These are phyloP conservation scores for Trimorus sp. DNA, from an alignment of 2,888 invertebrate species.

Conservation along the genomic window DNA sequence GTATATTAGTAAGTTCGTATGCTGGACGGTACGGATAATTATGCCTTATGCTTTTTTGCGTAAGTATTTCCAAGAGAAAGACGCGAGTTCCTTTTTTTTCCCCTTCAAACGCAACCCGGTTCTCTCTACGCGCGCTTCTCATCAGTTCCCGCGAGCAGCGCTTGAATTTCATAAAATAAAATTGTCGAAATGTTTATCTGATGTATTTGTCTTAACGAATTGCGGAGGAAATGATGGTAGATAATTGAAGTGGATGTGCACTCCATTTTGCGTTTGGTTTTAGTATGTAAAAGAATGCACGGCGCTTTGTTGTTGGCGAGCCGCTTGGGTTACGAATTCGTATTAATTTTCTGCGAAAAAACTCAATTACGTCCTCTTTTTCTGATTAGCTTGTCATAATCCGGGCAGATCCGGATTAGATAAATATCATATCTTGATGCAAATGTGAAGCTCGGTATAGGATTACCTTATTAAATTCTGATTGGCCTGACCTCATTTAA, in stretches of 20 bases:
- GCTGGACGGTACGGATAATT: conserved; percentile 48
- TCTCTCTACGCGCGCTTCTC: not conserved
- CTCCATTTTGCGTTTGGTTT: conserved; percentile 14
- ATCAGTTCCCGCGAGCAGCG: not conserved
- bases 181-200: conserved; percentile 37
- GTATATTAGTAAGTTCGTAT: conserved; percentile 55
- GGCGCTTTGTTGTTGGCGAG: conserved; percentile 18
- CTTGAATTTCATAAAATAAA: conserved; percentile 15
- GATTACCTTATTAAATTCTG: conserved; percentile 50
- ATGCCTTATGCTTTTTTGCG: conserved; percentile 47
- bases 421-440: conserved; percentile 52
- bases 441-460: conserved; percentile 22
- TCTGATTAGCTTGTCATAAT: conserved; percentile 48
- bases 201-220: conserved; percentile 34
- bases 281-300: conserved; percentile 38
- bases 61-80: conserved; percentile 36
- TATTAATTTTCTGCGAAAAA: conserved; percentile 38
- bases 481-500: conserved; percentile 44
- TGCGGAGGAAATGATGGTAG: conserved; percentile 18
- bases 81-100: conserved; percentile 31
- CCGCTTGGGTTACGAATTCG: conserved; percentile 20
- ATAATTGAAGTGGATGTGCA: conserved; percentile 23
- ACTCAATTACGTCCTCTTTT: conserved; percentile 30
- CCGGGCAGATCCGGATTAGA: conserved; percentile 32
- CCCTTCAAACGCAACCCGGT: conserved; percentile 8